Evolutionary conservation across 2,888 invertebrate genomes (phyloP), one percentile per base, ranked within the genome.

Genomic region (Parnassius mnemosyne): DNA sequence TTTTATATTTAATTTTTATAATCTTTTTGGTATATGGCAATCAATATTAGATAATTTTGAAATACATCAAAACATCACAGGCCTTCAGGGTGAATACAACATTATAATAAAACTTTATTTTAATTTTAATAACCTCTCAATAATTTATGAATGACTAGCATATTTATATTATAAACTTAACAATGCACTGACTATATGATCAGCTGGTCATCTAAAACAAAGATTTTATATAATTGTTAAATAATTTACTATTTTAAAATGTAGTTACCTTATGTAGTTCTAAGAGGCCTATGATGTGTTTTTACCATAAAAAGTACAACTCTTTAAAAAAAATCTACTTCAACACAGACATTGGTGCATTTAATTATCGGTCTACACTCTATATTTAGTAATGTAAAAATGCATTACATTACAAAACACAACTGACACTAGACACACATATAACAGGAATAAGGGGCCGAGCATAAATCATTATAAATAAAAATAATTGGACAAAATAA

Each of bases 331-430:
- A 57, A 57, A 13, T 51, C 57, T 57, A 57, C 34, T 25, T 53
- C 13, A 56, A 61, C 61, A 55, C 55, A 47, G 12, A 49, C 13
- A 12, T 13, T 16, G 7, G 41, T 52, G 55, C 46, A 47, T 20
- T 34, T 44, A 55, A 44, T 34, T 20, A 54, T 51, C 10, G 20
- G 34, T 52, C 61, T 61, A 61, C 52, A 46, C 42, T 12, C 42
- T n/a, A 58, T 51, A 13, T n/a, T 5, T 41, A 2, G 44, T 25
- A 12, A 3, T 56, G 20, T 47, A 9, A 43, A 1, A 43, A 43
- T 10, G 3, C 46, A 12, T 16, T 44, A 34, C 3, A 5, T 50
- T n/a, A 49, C 42, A 57, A 34, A 42, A 49, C 16, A n/a, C 43
- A 42, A 11, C 11, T 46, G 12, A 56, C 9, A 34, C 16, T 2